A percentile compares a stretch with the other conserved stretches of the same genome.
These are phyloP conservation scores for Ceyx cyanopectus DNA, from an alignment of 2,113 vertebrate species.

Conservation along the genomic window DNA sequence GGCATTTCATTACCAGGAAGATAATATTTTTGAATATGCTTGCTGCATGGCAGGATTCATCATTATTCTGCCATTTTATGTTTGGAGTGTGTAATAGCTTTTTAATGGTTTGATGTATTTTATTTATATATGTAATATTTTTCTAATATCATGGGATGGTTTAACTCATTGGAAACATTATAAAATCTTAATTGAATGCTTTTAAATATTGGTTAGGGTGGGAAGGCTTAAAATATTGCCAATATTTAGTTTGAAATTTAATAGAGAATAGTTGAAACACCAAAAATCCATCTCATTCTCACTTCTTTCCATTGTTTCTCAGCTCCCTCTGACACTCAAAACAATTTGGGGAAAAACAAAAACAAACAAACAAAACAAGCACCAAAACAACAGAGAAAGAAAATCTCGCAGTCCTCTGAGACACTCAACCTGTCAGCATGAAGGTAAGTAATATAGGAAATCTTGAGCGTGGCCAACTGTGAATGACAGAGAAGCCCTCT, in stretches of 20 bases:
- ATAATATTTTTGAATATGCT: constrained; percentile 92
- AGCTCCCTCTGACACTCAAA: constrained; percentile 63
- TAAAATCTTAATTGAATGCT: constrained; percentile 80
- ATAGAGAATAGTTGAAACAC: constrained; percentile 57
- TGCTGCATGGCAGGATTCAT: constrained; percentile 85
- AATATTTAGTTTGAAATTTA: constrained; percentile 74
- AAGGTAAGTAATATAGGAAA: constrained; percentile 76
- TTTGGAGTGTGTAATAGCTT: constrained; percentile 84
- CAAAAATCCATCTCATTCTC: constrained; percentile 35
- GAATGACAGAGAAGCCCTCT: constrained; percentile 79
- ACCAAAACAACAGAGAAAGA: constrained; percentile 38
- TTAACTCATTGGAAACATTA: constrained; percentile 80
- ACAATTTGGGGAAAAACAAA: constrained; percentile 63
- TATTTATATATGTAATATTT: constrained; percentile 86
- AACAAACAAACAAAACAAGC: background rate
- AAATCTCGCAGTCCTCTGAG: constrained; percentile 71
- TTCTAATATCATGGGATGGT: constrained; percentile 77
- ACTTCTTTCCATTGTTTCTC: constrained; percentile 43
- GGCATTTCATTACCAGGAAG: constrained; percentile 90
- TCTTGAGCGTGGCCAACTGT: constrained; percentile 72
- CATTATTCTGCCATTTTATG: constrained; percentile 87
- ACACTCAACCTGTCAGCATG: constrained; percentile 74
- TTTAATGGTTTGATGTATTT: constrained; percentile 86
- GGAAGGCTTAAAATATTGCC: constrained; percentile 71
- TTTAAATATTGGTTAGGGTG: constrained; percentile 76